Percentiles rank a stretch among this genome's conserved stretches.
These are phyloP conservation scores for Pseudoatta argentina DNA, from an alignment of 1,140 invertebrate species.

Conservation along the genomic window DNA sequence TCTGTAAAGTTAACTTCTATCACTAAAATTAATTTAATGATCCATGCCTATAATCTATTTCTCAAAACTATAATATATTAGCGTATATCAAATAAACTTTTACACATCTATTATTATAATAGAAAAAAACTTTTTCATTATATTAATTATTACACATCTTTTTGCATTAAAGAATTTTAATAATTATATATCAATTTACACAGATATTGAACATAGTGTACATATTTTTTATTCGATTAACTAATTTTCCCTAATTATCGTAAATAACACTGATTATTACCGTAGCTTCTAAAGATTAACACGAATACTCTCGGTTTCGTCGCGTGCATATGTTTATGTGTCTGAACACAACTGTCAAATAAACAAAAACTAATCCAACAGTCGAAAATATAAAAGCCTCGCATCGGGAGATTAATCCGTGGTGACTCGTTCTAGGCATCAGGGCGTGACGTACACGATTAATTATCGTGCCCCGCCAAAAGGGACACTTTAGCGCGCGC, in stretches of 20 bases:
- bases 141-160: neutral
- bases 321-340: neutral
- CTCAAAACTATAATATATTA: neutral
- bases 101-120: neutral
- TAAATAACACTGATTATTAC: neutral
- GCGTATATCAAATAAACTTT: neutral
- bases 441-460: slow-evolving; percentile 55
- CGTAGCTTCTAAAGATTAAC: neutral
- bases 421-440: slow-evolving; percentile 27
- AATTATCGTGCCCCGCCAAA: slow-evolving; percentile 41
- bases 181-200: neutral
- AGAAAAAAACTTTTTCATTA: neutral
- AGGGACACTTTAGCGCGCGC: slow-evolving; percentile 20
- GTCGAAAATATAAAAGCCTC: slow-evolving; percentile 36
- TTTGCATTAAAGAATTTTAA: neutral
- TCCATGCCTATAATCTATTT: neutral
- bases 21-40: slow-evolving; percentile 16
- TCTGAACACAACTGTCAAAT: neutral
- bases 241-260: neutral
- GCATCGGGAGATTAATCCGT: slow-evolving; percentile 12
- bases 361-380: slow-evolving; percentile 34
- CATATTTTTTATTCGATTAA: neutral
- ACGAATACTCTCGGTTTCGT: neutral
- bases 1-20: neutral
- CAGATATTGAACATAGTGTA: neutral